phyloP scores from a whole-genome alignment of 2,797 vertebrate species.

The Crenichthys baileyi region DNA sequence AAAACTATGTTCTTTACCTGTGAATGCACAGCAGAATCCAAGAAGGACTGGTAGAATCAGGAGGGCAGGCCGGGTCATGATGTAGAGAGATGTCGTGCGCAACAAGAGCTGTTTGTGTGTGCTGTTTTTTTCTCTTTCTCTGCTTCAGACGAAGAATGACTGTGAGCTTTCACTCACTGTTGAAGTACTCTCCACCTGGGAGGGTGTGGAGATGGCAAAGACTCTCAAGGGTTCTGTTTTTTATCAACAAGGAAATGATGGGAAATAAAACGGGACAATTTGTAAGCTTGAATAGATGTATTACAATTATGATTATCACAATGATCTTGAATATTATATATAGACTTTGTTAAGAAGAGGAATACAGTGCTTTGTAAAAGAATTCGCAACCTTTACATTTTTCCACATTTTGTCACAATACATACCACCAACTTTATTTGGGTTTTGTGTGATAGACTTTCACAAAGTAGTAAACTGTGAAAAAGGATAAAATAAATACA shows the following conservation, averaged over 20 bases:
- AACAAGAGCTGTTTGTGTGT: slow-evolving; percentile 27
- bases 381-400: background rate
- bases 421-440: background rate
- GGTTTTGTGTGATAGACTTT: background rate
- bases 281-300: background rate
- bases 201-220: slow-evolving; percentile 14
- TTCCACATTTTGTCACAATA: background rate
- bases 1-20: slow-evolving; percentile 50
- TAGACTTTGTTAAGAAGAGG: background rate
- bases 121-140: slow-evolving; percentile 10
- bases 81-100: slow-evolving; percentile 39
- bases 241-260: background rate
- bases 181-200: slow-evolving; percentile 33
- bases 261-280: background rate
- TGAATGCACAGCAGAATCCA: slow-evolving; percentile 31
- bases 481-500: background rate
- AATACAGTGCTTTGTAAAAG: background rate
- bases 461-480: background rate
- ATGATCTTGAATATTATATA: background rate
- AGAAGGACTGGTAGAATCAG: slow-evolving; percentile 45
- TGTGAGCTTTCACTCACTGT: slow-evolving; percentile 11
- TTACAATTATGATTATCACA: background rate
- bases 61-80: slow-evolving; percentile 53
- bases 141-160: slow-evolving; percentile 35
- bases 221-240: slow-evolving; percentile 13